A percentile compares a stretch with the other conserved stretches of the same genome.
Conservation (phyloP, 2,797 vertebrate genomes). For the Xenops minutus region DNA sequence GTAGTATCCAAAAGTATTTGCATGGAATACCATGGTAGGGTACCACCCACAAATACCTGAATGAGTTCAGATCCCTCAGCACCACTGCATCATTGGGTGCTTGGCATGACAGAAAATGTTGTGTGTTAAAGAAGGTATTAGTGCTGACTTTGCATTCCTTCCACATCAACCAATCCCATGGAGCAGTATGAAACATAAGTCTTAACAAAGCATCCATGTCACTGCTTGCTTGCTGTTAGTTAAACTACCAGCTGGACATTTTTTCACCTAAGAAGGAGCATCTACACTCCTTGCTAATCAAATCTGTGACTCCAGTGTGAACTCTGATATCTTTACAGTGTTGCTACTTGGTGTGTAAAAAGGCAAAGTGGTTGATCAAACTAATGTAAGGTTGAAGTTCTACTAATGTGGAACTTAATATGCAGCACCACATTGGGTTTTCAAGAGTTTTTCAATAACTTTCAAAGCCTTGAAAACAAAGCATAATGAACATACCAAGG, state of each 20-base stretch:
- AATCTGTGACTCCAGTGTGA: neutral
- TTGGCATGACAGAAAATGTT: neutral
- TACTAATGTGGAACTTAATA: neutral
- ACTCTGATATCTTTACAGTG: neutral
- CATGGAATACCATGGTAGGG: neutral
- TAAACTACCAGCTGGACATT: neutral
- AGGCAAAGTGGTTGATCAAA: neutral
- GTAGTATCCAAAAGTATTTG: neutral
- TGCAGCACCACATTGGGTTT: neutral
- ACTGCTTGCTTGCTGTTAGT: neutral
- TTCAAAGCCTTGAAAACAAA: neutral
- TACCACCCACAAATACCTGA: neutral
- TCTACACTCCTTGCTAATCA: neutral
- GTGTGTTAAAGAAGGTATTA: neutral
- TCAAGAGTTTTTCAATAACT: neutral
- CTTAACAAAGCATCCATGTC: neutral
- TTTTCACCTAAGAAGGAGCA: neutral
- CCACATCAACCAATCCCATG: neutral
- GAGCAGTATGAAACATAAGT: neutral
- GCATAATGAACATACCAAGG: conserved; percentile 82
- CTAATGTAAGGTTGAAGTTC: neutral
- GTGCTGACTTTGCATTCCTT: neutral
- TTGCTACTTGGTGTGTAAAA: neutral
- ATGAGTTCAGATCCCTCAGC: neutral
- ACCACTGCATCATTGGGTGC: neutral